Evolutionary conservation across 2,113 vertebrate species (phyloP).

Genomic region (Panthera uncia): DNA sequence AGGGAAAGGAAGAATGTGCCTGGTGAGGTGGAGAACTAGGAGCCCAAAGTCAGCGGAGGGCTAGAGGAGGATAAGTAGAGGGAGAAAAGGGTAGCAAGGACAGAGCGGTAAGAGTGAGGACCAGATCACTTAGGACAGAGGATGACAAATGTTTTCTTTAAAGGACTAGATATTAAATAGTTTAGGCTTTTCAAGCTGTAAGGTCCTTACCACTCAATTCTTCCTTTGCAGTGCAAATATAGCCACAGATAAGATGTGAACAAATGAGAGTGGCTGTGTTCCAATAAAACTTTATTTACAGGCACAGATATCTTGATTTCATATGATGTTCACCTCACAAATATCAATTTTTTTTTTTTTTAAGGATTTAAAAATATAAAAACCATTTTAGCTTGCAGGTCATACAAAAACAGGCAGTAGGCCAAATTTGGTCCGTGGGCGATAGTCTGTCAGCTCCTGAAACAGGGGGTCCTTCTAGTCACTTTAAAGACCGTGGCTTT

Average conservation of each 20-base stretch:
- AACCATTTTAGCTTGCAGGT: not conserved
- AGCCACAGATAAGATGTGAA: not conserved
- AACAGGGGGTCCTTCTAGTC: not conserved
- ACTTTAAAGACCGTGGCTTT: not conserved
- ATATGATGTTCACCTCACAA: conserved; percentile 14
- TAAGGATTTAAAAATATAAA: conserved; percentile 9
- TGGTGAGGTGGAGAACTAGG: not conserved
- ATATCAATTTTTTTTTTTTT: not conserved
- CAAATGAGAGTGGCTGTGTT: not conserved
- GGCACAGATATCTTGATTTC: conserved; percentile 27
- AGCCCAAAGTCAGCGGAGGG: not conserved
- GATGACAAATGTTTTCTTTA: not conserved
- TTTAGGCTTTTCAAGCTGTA: not conserved
- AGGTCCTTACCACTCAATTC: not conserved
- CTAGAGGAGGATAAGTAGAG: not conserved
- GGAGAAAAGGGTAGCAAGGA: not conserved
- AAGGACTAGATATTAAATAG: not conserved
- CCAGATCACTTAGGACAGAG: not conserved
- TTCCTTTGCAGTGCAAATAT: not conserved
- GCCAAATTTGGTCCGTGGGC: not conserved
- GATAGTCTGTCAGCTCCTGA: not conserved
- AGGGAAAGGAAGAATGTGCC: not conserved
- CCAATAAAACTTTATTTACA: conserved; percentile 11
- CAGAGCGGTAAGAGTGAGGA: not conserved
- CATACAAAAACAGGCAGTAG: not conserved